Evolutionary conservation across 2,113 vertebrate genomes (phyloP), one percentile per base, ranked within the genome.

Genomic region (Nannobrachium achirus): DNA sequence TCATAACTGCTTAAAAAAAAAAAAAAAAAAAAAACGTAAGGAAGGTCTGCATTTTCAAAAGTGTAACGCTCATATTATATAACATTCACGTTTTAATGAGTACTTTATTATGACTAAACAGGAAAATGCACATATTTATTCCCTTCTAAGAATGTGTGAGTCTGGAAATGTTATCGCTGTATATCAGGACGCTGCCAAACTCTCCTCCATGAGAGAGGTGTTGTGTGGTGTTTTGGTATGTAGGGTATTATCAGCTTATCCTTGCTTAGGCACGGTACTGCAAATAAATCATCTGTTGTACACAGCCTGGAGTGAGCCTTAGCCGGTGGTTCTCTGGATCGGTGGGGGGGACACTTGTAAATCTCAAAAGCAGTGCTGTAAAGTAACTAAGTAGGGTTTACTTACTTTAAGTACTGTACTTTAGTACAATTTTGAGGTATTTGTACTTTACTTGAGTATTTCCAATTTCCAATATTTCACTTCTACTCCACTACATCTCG

Each of bases 191-290:
- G 45, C 33, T 50, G 67, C 61, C 53, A 55, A 19, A 57, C 56
- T 63, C 33, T 51, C 51, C 38, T n/a, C n/a, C n/a, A n/a, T 44
- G 14, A 58, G 49, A 19, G 41, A 40, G 52, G 38, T 65, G 48
- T 45, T 13, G 52, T 38, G 69, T 74, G 68, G 46, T 19, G 57
- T 75, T n/a, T n/a, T n/a, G n/a, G n/a, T n/a, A n/a, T n/a, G n/a
- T 25, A 13, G 10, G 44, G 16, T 59, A 58, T 63, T 78, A 66
- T 66, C 58, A 59, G 61, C 56, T 68, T 71, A 76, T 71, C 41
- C 56, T 70, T 56, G 38, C 13, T 75, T 71, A 75, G 41, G 49
- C 51, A 61, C 55, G 67, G 61, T 66, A 45, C n/a, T n/a, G n/a
- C n/a, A n/a, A n/a, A 33, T 60, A 44, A 15, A 9, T 49, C 58